Evolutionary conservation across 2,888 invertebrate genomes (phyloP).

Genomic region (Hypomecis punctinalis): DNA sequence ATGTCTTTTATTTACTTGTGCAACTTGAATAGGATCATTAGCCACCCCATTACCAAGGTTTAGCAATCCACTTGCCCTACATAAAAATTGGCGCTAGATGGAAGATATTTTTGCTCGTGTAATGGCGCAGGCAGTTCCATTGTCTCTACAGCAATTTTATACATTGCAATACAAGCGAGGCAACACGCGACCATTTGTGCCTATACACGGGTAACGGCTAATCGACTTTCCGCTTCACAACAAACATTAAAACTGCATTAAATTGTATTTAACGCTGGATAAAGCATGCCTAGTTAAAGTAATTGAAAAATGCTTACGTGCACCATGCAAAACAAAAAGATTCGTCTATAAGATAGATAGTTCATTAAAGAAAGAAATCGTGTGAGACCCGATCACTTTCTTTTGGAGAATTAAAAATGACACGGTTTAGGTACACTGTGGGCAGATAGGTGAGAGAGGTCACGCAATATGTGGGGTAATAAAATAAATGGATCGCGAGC

Average conservation of each 20-base stretch:
- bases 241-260: constrained; percentile 80
- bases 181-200: constrained; percentile 62
- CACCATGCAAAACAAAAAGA: constrained; percentile 58
- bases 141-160: constrained; percentile 68
- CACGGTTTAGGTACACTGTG: constrained; percentile 64
- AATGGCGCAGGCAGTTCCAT: constrained; percentile 58
- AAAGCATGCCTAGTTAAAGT: constrained; percentile 67
- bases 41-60: constrained; percentile 30
- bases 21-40: constrained; percentile 31
- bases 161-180: constrained; percentile 61
- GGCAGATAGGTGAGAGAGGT: constrained; percentile 55
- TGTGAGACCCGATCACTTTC: constrained; percentile 47
- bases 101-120: constrained; percentile 58
- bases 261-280: constrained; percentile 73
- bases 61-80: constrained; percentile 59
- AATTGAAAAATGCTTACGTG: constrained; percentile 68
- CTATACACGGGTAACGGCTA: constrained; percentile 56
- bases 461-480: constrained; percentile 59
- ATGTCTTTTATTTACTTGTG: constrained; percentile 30
- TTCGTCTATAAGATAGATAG: constrained; percentile 37
- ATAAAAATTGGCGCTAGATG: constrained; percentile 59
- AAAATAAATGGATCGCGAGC: constrained; percentile 63
- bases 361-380: constrained; percentile 38
- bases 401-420: constrained; percentile 67
- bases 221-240: constrained; percentile 69